Percentiles rank a stretch among this genome's conserved stretches.
These are phyloP conservation scores for Anarrhichthys ocellatus DNA, from an alignment of 2,113 vertebrate genomes.

Conservation along the genomic window DNA sequence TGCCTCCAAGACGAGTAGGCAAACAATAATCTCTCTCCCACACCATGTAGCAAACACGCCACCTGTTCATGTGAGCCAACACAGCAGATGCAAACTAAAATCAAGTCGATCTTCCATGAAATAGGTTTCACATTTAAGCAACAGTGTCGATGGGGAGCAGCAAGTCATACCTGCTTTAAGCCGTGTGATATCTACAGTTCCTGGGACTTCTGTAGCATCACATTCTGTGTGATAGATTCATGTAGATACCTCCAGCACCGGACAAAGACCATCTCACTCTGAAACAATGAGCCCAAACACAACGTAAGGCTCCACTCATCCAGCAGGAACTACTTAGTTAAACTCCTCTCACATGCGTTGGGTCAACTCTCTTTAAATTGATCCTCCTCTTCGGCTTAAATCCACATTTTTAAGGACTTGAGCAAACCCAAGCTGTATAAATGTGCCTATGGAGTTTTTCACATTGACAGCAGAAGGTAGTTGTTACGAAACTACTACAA, in stretches of 20 bases:
- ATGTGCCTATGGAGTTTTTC: background rate
- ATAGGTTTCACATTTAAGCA: background rate
- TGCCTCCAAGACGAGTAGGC: constrained; percentile 1
- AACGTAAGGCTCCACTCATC: background rate
- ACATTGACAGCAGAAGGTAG: constrained; percentile 1
- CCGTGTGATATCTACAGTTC: background rate
- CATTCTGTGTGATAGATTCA: background rate
- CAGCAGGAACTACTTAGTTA: background rate
- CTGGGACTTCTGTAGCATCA: background rate
- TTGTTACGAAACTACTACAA: constrained; percentile 21
- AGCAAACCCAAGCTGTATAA: background rate
- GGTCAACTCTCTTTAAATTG: background rate
- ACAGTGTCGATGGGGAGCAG: background rate
- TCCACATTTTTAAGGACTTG: background rate
- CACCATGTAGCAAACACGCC: background rate
- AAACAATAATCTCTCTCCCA: constrained; percentile 1
- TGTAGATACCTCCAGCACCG: background rate
- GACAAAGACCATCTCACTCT: background rate
- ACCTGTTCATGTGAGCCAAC: constrained; percentile 20
- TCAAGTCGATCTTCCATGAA: constrained; percentile 3
- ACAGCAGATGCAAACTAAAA: constrained; percentile 3
- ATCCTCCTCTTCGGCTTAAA: background rate
- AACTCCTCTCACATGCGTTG: background rate
- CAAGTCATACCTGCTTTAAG: background rate
- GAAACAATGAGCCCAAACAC: background rate